phyloP scores from a whole-genome alignment of 2,797 vertebrate genomes.

The Ispidina picta region DNA sequence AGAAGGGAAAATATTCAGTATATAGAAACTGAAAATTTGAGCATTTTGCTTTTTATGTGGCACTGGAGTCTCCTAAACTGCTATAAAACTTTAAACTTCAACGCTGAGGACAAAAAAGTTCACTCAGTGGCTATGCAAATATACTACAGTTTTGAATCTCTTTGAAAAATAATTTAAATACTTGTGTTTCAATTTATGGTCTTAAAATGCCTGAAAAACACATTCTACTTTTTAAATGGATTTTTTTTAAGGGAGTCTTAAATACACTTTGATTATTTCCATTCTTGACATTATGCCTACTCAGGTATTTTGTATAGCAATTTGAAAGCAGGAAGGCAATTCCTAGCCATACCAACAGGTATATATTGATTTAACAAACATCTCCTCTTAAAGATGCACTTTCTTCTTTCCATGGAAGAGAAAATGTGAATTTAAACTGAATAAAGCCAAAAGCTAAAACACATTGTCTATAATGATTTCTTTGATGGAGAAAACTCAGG shows the following conservation, averaged over 20 bases:
- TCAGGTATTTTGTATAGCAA: constrained; percentile 67
- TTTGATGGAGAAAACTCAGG: constrained; percentile 70
- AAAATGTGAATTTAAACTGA: constrained; percentile 75
- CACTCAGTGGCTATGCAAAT: constrained; percentile 74
- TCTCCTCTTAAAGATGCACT: constrained; percentile 67
- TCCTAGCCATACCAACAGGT: constrained; percentile 68
- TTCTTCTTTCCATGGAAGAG: constrained; percentile 61
- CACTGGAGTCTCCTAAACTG: constrained; percentile 88
- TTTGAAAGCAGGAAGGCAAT: constrained; percentile 76
- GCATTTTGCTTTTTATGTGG: constrained; percentile 85
- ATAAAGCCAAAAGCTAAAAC: constrained; percentile 71
- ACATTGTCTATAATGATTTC: constrained; percentile 74
- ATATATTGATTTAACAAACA: constrained; percentile 75
- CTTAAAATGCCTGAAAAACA: constrained; percentile 68
- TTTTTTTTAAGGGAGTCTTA: constrained; percentile 72
- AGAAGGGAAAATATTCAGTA: constrained; percentile 83
- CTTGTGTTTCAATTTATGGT: constrained; percentile 70
- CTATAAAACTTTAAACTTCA: constrained; percentile 88
- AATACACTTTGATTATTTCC: constrained; percentile 77
- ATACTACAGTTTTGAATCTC: constrained; percentile 70
- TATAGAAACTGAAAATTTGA: constrained; percentile 83
- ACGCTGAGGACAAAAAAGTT: constrained; percentile 71
- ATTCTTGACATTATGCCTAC: constrained; percentile 70
- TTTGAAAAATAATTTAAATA: constrained; percentile 80
- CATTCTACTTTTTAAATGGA: constrained; percentile 70